A percentile compares a stretch with the other conserved stretches of the same genome.
These are phyloP conservation scores for Anguilla anguilla DNA, from an alignment of 2,797 vertebrate species.

Conservation along the genomic window DNA sequence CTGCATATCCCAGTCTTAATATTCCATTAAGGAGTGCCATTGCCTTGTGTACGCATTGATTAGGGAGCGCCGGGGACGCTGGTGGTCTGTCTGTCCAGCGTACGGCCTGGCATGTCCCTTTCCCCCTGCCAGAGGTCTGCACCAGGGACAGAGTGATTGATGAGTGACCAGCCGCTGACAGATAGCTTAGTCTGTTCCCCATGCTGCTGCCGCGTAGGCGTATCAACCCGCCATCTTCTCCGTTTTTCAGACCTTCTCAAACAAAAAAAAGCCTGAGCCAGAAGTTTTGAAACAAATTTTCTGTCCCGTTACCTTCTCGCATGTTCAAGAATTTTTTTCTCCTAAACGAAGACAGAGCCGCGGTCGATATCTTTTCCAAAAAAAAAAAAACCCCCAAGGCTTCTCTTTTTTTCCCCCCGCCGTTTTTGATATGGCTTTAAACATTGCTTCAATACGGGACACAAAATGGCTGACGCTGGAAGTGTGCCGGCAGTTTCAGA, in stretches of 20 bases:
- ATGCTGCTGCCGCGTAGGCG: constrained; percentile 51
- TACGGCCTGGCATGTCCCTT: constrained; percentile 62
- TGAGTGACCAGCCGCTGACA: constrained; percentile 68
- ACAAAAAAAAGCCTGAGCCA: constrained; percentile 31
- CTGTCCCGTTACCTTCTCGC: constrained; percentile 6
- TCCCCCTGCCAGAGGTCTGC: constrained; percentile 61
- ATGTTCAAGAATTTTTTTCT: constrained; percentile 34
- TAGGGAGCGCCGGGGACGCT: constrained; percentile 47
- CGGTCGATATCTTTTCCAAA: constrained; percentile 3
- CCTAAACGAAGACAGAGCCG: constrained; percentile 11
- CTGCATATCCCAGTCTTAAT: constrained; percentile 39
- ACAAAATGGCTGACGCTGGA: constrained; percentile 99
- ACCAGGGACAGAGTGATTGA: constrained; percentile 68
- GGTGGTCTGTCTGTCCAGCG: constrained; percentile 60
- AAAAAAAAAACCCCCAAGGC: neutral
- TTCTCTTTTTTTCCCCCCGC: neutral
- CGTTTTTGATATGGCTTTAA: constrained; percentile 83
- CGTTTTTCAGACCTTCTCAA: constrained; percentile 44
- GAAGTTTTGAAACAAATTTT: constrained; percentile 27
- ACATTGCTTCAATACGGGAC: constrained; percentile 91
- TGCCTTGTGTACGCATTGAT: constrained; percentile 60
- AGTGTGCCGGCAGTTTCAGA: constrained; percentile 98
- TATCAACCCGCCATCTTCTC: constrained; percentile 52
- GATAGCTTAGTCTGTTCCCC: constrained; percentile 50
- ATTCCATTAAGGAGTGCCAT: constrained; percentile 63